A percentile compares a stretch with the other conserved stretches of the same genome.
phyloP scores from a whole-genome alignment of 2,113 vertebrate species.

The Hyla sarda region DNA sequence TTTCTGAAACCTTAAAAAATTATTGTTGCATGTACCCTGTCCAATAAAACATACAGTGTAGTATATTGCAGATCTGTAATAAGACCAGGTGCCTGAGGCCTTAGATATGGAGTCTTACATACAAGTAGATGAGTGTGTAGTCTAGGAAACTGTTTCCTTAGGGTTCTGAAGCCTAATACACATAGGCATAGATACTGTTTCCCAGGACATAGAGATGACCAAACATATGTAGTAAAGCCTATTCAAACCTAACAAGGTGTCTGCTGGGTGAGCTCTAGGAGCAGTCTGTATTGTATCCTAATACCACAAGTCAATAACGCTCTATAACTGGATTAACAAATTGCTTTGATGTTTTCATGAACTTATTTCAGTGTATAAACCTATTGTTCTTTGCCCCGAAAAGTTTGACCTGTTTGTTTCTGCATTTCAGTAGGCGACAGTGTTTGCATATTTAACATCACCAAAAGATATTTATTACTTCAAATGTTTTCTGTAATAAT shows the following conservation, averaged over 20 bases:
- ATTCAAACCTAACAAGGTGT: background rate
- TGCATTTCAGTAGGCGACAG: background rate
- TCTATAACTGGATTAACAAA: background rate
- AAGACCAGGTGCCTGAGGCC: too few relatives aligned
- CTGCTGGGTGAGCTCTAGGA: background rate
- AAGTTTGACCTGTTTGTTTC: background rate
- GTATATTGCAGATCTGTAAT: too few relatives aligned
- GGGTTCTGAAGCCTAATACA: constrained; percentile 26
- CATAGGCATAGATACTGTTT: constrained; percentile 39
- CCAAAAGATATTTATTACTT: too few relatives aligned
- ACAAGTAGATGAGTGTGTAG: background rate
- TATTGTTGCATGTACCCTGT: too few relatives aligned
- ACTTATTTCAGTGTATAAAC: background rate
- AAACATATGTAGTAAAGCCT: background rate
- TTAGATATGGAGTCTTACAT: background rate
- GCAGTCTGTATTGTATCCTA: background rate
- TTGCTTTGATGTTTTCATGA: background rate
- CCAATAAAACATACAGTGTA: too few relatives aligned
- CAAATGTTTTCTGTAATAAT: too few relatives aligned
- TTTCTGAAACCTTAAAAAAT: too few relatives aligned
- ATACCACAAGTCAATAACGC: constrained; percentile 9
- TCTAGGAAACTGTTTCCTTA: constrained; percentile 21
- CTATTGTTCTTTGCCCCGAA: background rate
- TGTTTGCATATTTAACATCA: too few relatives aligned
- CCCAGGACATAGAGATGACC: background rate